Conservation (phyloP, 2,888 invertebrate genomes). For the Oligia fasciuncula region DNA sequence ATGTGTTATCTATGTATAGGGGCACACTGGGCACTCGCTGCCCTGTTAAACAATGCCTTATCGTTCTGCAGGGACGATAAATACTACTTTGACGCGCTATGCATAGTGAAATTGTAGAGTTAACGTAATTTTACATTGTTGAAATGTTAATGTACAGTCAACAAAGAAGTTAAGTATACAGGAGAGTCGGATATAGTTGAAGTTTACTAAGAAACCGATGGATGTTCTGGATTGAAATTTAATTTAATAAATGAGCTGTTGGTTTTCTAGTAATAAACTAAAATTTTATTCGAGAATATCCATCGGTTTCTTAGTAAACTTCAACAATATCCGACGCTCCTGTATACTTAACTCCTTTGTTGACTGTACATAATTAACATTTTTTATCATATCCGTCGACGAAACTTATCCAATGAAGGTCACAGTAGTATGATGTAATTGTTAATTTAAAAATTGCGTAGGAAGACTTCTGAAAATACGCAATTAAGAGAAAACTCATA, state of each 20-base stretch:
- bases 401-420: slow-evolving; percentile 47
- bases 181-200: too few species aligned
- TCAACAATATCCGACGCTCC: too few species aligned
- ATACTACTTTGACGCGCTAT: slow-evolving; percentile 37
- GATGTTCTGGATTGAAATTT: too few species aligned
- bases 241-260: too few species aligned
- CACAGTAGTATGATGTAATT: slow-evolving; percentile 30
- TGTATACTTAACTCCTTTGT: too few species aligned
- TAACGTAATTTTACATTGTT: slow-evolving; percentile 52
- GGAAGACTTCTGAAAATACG: slow-evolving; percentile 13
- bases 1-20: slow-evolving; percentile 62
- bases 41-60: slow-evolving; percentile 54
- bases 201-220: too few species aligned
- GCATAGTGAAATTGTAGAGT: slow-evolving; percentile 33
- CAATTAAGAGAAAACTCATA: slow-evolving; percentile 1
- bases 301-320: too few species aligned
- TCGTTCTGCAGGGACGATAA: slow-evolving; percentile 35
- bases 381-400: slow-evolving; percentile 49
- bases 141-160: slow-evolving; percentile 46
- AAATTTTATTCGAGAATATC: too few species aligned
- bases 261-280: too few species aligned
- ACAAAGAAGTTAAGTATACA: too few species aligned
- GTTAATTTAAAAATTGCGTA: slow-evolving; percentile 18
- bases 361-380: slow-evolving; percentile 47
- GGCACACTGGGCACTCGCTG: slow-evolving; percentile 54